Percentiles rank a stretch among this genome's conserved stretches.
phyloP scores from a whole-genome alignment of 1,140 invertebrate genomes.

The Bombus polaris region DNA sequence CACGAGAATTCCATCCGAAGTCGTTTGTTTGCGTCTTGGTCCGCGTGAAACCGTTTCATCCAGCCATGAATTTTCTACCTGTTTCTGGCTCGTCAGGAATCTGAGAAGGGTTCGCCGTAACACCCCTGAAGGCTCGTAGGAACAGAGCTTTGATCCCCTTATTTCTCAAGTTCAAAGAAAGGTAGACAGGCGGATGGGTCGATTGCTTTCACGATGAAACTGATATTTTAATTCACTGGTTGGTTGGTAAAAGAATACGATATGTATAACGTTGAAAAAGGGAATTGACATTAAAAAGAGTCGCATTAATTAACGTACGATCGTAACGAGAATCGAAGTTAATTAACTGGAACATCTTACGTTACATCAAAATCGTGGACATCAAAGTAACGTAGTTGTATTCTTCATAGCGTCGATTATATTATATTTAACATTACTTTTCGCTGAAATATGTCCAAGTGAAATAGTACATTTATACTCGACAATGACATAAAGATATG shows the following conservation, averaged over 20 bases:
- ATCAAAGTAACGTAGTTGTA: too few relatives aligned
- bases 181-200: neutral
- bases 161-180: constrained; percentile 20
- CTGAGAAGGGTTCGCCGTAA: constrained; percentile 42
- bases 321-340: too few relatives aligned
- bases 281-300: neutral
- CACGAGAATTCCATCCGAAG: constrained; percentile 6
- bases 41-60: constrained; percentile 34
- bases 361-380: too few relatives aligned
- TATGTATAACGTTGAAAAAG: neutral
- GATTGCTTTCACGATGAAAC: neutral
- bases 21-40: constrained; percentile 29
- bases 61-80: constrained; percentile 42
- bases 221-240: constrained; percentile 21
- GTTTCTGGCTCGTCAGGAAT: constrained; percentile 45
- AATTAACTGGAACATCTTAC: too few relatives aligned
- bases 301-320: neutral
- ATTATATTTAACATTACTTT: too few relatives aligned
- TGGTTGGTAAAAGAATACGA: neutral
- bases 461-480: too few relatives aligned
- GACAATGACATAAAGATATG: too few relatives aligned
- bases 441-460: too few relatives aligned
- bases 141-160: constrained; percentile 22
- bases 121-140: neutral
- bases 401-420: too few relatives aligned